Evolutionary conservation across 1,140 invertebrate species (phyloP).

Genomic region (Ceratoteleas bidentatus): DNA sequence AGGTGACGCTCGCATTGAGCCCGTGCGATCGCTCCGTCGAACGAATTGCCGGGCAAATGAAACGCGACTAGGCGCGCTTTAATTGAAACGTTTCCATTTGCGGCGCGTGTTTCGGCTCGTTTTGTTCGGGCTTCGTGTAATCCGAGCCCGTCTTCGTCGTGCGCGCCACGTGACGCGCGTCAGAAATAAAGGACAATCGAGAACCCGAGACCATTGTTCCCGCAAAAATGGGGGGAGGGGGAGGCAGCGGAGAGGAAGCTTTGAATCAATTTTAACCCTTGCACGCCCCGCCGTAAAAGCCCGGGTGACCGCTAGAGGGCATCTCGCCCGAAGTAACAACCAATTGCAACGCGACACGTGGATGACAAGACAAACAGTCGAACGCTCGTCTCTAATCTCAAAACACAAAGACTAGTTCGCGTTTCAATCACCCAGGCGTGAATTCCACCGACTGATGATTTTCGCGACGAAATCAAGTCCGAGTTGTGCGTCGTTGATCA

Average conservation of each 20-base stretch:
- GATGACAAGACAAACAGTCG: slow-evolving; percentile 49
- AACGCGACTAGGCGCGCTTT: slow-evolving; percentile 40
- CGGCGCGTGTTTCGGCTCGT: slow-evolving; percentile 33
- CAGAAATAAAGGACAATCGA: slow-evolving; percentile 51
- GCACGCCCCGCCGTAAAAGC: slow-evolving; percentile 27
- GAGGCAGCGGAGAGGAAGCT: slow-evolving; percentile 15
- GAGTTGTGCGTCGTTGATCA: neutral
- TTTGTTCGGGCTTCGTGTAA: slow-evolving; percentile 50
- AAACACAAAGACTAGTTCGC: slow-evolving; percentile 30
- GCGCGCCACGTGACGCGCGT: too few species aligned
- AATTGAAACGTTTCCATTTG: slow-evolving; percentile 56
- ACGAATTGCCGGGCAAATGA: slow-evolving; percentile 42
- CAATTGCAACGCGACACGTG: slow-evolving; percentile 46
- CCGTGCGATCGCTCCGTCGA: slow-evolving; percentile 12
- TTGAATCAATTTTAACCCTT: slow-evolving; percentile 62
- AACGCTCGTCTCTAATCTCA: slow-evolving; percentile 39
- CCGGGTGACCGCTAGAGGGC: slow-evolving; percentile 2
- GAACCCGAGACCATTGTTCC: slow-evolving; percentile 45
- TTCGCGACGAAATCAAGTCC: neutral
- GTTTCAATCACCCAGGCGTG: slow-evolving; percentile 18
- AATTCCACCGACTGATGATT: slow-evolving; percentile 2
- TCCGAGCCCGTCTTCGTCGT: slow-evolving; percentile 32
- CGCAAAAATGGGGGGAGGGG: slow-evolving; percentile 10
- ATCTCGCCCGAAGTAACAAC: slow-evolving; percentile 39
- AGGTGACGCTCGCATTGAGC: slow-evolving; percentile 3